These are phyloP conservation scores for Boloria selene DNA, from an alignment of 2,888 invertebrate species.

Conservation along the genomic window DNA sequence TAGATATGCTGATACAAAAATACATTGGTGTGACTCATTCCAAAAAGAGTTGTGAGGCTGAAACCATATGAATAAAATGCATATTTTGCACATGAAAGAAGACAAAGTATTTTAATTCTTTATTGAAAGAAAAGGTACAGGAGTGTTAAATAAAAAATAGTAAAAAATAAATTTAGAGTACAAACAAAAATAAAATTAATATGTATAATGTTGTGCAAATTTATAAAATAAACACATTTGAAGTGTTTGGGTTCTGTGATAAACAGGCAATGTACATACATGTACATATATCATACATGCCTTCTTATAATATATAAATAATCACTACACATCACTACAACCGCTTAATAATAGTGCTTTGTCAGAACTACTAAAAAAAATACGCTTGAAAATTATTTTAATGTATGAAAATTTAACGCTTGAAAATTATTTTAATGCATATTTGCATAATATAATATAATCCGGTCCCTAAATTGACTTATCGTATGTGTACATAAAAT, in stretches of 20 bases:
- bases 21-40: too few relatives aligned
- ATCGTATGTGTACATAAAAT: background rate
- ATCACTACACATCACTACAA: background rate
- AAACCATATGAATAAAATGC: background rate
- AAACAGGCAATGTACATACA: too few relatives aligned
- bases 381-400: background rate
- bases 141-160: background rate
- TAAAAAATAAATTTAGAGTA: background rate
- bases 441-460: background rate
- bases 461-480: background rate
- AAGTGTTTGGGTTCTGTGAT: too few relatives aligned
- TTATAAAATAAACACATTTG: too few relatives aligned
- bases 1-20: background rate
- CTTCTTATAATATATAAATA: background rate
- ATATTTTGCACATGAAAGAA: background rate
- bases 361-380: background rate
- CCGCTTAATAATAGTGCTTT: background rate
- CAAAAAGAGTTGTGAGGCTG: background rate
- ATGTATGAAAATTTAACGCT: too few relatives aligned
- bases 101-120: background rate
- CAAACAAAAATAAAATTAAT: background rate
- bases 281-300: too few relatives aligned
- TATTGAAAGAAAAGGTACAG: background rate
- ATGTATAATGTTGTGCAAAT: background rate
- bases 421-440: background rate